These are phyloP conservation scores for Dipodomys stephensi DNA, from an alignment of 2,113 vertebrate genomes.

Conservation along the genomic window DNA sequence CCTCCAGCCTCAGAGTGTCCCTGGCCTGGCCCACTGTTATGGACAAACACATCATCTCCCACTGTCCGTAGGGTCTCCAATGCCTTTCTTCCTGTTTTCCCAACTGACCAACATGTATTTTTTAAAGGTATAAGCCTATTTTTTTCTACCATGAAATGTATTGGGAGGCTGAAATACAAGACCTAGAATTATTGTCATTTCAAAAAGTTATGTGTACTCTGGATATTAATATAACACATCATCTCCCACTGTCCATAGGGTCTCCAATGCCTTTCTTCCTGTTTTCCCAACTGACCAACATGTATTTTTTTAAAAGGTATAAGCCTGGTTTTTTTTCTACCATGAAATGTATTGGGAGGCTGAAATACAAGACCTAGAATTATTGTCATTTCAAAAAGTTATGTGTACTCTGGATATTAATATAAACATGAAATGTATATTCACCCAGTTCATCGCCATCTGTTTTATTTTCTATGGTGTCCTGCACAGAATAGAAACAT, in stretches of 20 bases:
- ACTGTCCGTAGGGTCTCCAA: background rate
- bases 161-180: constrained; percentile 15
- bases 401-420: background rate
- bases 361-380: constrained; percentile 1
- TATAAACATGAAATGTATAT: background rate
- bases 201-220: background rate
- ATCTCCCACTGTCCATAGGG: no score
- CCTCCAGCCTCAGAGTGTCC: background rate
- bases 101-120: background rate
- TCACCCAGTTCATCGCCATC: background rate
- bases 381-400: background rate
- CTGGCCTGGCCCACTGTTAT: background rate
- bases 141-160: background rate
- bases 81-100: background rate
- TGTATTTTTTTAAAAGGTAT: background rate
- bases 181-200: background rate
- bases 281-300: background rate
- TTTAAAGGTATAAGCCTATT: background rate
- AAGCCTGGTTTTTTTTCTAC: background rate
- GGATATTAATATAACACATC: background rate
- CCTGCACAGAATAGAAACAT: background rate
- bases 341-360: background rate
- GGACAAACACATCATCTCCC: background rate
- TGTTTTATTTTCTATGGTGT: background rate
- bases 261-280: background rate